phyloP scores from a whole-genome alignment of 2,888 invertebrate genomes.

The Tromatobia lineatoria region DNA sequence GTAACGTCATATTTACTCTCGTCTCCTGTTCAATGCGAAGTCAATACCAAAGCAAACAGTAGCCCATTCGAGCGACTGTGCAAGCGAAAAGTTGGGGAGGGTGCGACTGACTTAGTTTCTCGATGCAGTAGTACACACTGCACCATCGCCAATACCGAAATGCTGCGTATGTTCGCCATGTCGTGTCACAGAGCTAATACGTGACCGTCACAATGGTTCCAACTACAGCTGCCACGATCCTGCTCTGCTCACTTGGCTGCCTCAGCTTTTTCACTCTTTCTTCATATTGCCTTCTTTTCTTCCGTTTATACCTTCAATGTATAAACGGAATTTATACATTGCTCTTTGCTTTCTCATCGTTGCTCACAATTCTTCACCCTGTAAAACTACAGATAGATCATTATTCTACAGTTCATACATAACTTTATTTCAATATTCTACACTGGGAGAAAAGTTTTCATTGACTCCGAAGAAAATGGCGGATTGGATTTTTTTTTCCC shows the following conservation, averaged over 20 bases:
- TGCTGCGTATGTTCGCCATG: conserved; percentile 37
- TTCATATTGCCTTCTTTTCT: conserved; percentile 24
- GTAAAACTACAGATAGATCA: not conserved
- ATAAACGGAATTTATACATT: too few species aligned
- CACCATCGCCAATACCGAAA: conserved; percentile 21
- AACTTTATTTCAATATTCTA: not conserved
- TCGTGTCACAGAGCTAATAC: conserved; percentile 71
- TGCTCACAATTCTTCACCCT: not conserved
- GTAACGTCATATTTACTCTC: conserved; percentile 60
- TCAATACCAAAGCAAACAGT: conserved; percentile 66
- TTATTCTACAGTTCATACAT: not conserved
- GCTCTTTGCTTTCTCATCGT: too few species aligned
- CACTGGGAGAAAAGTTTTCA: too few species aligned
- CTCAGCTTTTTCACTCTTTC: conserved; percentile 37
- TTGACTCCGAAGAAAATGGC: too few species aligned
- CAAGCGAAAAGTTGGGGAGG: conserved; percentile 49
- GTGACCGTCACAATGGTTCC: conserved; percentile 75
- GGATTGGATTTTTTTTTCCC: too few species aligned
- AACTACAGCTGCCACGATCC: conserved; percentile 73
- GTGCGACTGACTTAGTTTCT: conserved; percentile 22
- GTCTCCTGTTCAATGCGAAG: conserved; percentile 53
- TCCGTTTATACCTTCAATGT: conserved; percentile 10
- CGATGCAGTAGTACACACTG: conserved; percentile 3
- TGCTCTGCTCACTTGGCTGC: conserved; percentile 58
- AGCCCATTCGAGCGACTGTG: conserved; percentile 31